phyloP scores from a whole-genome alignment of 2,888 invertebrate genomes.

The Prosopocoilus inquinatus region DNA sequence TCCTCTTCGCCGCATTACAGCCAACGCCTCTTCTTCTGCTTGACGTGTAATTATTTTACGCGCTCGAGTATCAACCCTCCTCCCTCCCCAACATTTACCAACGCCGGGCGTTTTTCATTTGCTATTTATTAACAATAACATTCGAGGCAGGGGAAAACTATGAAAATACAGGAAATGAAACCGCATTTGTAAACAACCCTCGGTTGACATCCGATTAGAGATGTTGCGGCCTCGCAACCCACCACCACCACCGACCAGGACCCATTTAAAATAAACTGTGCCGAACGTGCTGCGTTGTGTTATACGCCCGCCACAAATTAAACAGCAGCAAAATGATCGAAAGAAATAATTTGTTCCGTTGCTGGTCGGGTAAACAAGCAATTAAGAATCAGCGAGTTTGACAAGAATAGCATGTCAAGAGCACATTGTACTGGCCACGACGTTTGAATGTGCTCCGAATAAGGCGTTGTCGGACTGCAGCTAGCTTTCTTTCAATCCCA shows the following conservation, averaged over 20 bases:
- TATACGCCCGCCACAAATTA: conserved; percentile 28
- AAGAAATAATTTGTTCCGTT: conserved; percentile 36
- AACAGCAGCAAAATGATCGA: conserved; percentile 34
- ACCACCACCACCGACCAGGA: too few species aligned
- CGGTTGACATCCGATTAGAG: too few species aligned
- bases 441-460: conserved; percentile 35
- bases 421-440: conserved; percentile 40
- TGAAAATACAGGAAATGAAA: too few species aligned
- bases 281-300: conserved; percentile 11
- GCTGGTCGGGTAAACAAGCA: conserved; percentile 42
- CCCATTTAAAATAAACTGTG: conserved; percentile 9
- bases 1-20: conserved; percentile 42
- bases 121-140: too few species aligned
- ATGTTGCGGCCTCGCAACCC: too few species aligned
- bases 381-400: conserved; percentile 43
- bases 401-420: conserved; percentile 42
- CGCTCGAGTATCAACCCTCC: conserved; percentile 11
- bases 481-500: conserved; percentile 30
- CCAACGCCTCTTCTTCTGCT: conserved; percentile 34
- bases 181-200: too few species aligned
- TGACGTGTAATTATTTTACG: conserved; percentile 23
- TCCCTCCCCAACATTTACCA: too few species aligned
- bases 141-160: too few species aligned
- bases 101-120: too few species aligned
- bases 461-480: conserved; percentile 29